Evolutionary conservation across 2,888 invertebrate species (phyloP), one percentile per base, ranked within the genome.

Genomic region (Sepiola atlantica): DNA sequence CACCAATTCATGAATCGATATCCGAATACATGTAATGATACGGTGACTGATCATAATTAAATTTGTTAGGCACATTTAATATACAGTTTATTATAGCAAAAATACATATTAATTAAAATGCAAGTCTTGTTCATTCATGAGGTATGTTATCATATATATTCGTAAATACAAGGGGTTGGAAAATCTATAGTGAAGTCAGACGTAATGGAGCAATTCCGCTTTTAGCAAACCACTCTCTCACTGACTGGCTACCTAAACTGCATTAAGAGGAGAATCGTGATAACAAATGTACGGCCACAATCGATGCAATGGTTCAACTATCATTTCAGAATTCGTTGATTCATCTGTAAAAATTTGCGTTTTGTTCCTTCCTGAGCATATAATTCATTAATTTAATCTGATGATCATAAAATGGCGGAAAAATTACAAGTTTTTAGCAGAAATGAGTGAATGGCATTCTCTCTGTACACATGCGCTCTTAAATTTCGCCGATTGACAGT

Each of bases 301-400:
- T n/a, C 77, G 77, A 12, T 77, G 77, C 77, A 77, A 77, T n/a
- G n/a, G 28, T 77, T 77, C 28, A 77, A 77, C n/a, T n/a, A 77
- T 77, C n/a, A 77, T n/a, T 77, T 77, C 77, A 14, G 28, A 77
- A n/a, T 16, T 28, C 77, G n/a, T n/a, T 16, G 77, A 77, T 18
- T 77, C 77, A 77, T 77, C n/a, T 77, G 77, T 77, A 77, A 77
- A 77, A n/a, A 77, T 28, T 77, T n/a, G 77, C 77, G n/a, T 77
- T n/a, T 77, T n/a, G 77, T n/a, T n/a, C 77, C 77, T n/a, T 77
- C 77, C 14, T n/a, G 77, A n/a, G 28, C 16, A n/a, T 77, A n/a
- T 77, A 21, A 61, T 61, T 61, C 77, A 77, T 77, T n/a, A 77
- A 77, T n/a, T 77, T n/a, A 77, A 77, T 77, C 77, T 77, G 77